These are phyloP conservation scores for Piliocolobus tephrosceles DNA, from an alignment of 2,113 vertebrate genomes.

Conservation along the genomic window DNA sequence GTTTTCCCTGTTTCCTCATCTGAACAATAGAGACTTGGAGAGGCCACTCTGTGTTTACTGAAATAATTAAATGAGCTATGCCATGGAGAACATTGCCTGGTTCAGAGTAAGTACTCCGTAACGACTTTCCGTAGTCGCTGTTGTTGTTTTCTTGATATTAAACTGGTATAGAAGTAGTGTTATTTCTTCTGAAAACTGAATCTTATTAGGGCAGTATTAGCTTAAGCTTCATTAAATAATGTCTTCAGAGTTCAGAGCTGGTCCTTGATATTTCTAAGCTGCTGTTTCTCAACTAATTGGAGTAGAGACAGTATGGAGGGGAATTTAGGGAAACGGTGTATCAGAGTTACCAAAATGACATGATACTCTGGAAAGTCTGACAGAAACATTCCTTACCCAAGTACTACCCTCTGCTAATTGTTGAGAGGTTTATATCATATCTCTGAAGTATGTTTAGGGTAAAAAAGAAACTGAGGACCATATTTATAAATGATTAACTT, in stretches of 20 bases:
- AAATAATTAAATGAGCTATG: background rate
- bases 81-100: background rate
- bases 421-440: background rate
- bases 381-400: background rate
- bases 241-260: background rate
- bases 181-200: background rate
- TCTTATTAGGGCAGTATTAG: background rate
- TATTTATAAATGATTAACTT: background rate
- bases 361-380: background rate
- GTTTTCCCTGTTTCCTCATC: background rate
- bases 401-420: background rate
- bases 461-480: background rate
- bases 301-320: no score
- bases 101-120: background rate
- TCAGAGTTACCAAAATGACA: background rate
- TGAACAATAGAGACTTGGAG: background rate
- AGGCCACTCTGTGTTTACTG: background rate
- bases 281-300: background rate
- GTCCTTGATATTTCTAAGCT: background rate
- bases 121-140: background rate
- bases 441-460: background rate
- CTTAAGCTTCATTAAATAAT: background rate
- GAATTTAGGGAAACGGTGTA: background rate
- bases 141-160: background rate
- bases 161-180: background rate